Evolutionary conservation across 2,113 vertebrate species (phyloP).

Genomic region (Pyrgilauda ruficollis): DNA sequence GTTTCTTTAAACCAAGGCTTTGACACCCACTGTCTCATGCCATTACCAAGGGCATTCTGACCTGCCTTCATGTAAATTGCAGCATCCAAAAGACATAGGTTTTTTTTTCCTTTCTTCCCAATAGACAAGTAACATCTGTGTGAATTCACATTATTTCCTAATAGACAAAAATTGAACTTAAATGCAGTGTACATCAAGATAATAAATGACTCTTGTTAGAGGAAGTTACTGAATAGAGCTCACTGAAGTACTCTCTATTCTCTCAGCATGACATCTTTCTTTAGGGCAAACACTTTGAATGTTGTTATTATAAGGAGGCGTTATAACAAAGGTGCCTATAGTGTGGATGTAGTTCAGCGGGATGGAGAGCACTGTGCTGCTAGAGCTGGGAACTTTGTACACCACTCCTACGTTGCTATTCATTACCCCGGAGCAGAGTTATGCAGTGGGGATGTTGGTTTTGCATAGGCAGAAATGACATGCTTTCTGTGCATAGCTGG

Average conservation of each 20-base stretch:
- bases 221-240: conserved; percentile 52
- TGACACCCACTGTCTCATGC: conserved; percentile 24
- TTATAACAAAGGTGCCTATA: conserved; percentile 42
- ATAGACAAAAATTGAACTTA: conserved; percentile 60
- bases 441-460: background rate
- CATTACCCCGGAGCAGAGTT: background rate
- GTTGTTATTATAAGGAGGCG: conserved; percentile 16
- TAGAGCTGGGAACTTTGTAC: background rate
- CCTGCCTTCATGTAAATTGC: conserved; percentile 35
- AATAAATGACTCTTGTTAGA: conserved; percentile 60
- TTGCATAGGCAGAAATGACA: background rate
- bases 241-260: conserved; percentile 30
- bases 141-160: conserved; percentile 65
- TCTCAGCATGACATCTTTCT: conserved; percentile 53
- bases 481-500: background rate
- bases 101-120: background rate
- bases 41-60: conserved; percentile 46
- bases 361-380: background rate
- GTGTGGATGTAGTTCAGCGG: background rate
- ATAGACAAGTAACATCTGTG: conserved; percentile 61
- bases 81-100: conserved; percentile 8
- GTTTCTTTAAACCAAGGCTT: conserved; percentile 53
- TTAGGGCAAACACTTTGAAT: conserved; percentile 35
- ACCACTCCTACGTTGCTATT: background rate
- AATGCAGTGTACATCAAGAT: conserved; percentile 54